Percentiles rank a stretch among this genome's conserved stretches.
Evolutionary conservation across 2,797 vertebrate genomes (phyloP).

Genomic region (Macrochelys suwanniensis): DNA sequence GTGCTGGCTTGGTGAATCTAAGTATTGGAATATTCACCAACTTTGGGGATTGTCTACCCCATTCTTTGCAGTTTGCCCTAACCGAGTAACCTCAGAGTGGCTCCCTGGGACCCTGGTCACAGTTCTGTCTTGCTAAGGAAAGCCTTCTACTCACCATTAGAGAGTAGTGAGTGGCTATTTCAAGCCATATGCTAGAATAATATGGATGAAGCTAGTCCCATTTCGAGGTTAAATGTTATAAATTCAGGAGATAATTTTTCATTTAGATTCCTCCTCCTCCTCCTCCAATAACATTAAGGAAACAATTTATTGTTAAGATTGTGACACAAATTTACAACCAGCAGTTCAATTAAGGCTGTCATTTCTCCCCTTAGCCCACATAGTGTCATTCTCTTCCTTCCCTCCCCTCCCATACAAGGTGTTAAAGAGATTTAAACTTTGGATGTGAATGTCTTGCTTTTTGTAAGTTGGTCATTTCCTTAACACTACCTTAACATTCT

Average conservation of each 20-base stretch:
- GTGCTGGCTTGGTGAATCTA: too few species aligned
- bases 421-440: background rate
- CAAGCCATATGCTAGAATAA: background rate
- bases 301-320: background rate
- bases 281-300: background rate
- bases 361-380: background rate
- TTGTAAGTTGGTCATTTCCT: background rate
- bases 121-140: conserved; percentile 5
- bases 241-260: background rate
- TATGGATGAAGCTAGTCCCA: background rate
- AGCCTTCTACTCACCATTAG: background rate
- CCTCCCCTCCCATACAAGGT: rapidly evolving
- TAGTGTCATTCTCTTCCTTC: background rate
- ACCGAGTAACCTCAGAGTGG: too few species aligned
- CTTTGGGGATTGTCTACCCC: too few species aligned
- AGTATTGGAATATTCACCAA: too few species aligned
- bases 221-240: background rate
- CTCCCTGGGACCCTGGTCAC: too few species aligned
- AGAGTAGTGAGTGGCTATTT: conserved; percentile 7
- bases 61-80: too few species aligned
- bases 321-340: background rate
- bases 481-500: background rate
- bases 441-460: background rate
- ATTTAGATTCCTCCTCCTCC: conserved; percentile 5
- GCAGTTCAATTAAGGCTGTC: background rate